Conservation (phyloP, 2,113 vertebrate species). For the Cinclus cinclus region DNA sequence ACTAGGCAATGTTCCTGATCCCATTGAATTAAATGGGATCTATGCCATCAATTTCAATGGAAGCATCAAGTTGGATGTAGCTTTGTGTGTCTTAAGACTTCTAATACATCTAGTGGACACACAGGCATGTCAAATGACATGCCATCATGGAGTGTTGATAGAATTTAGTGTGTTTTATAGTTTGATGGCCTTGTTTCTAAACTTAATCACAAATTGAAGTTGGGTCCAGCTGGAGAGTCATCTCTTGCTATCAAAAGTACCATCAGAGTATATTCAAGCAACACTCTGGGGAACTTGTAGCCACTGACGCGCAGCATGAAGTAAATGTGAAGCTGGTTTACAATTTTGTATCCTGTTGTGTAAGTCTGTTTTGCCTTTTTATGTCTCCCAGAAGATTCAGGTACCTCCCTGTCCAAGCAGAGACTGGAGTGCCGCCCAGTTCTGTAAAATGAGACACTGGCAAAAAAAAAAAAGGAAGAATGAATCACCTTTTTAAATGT, state of each 20-base stretch:
- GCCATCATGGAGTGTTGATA: background rate
- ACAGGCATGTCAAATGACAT: background rate
- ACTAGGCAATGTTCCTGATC: constrained; percentile 50
- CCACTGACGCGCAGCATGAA: background rate
- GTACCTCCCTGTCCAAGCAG: constrained; percentile 58
- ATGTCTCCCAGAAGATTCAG: background rate
- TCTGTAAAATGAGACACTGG: constrained; percentile 66
- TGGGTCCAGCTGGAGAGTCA: background rate
- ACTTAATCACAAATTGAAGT: background rate
- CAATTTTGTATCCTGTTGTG: background rate
- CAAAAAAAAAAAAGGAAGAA: background rate
- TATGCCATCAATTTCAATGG: constrained; percentile 14
- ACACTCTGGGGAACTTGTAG: background rate
- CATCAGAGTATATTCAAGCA: background rate
- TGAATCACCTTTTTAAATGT: constrained; percentile 64
- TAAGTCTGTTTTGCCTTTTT: constrained; percentile 41
- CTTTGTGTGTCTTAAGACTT: background rate
- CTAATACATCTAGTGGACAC: background rate
- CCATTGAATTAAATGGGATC: constrained; percentile 58
- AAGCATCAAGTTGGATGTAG: background rate
- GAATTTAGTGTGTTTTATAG: background rate
- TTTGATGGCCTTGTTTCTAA: constrained; percentile 2
- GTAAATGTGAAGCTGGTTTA: background rate
- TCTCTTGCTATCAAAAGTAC: background rate
- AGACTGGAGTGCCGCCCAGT: constrained; percentile 20